Base-by-base conservation (phyloP, 2,888 invertebrate species). In the Tetheella fluctuosa region DNA sequence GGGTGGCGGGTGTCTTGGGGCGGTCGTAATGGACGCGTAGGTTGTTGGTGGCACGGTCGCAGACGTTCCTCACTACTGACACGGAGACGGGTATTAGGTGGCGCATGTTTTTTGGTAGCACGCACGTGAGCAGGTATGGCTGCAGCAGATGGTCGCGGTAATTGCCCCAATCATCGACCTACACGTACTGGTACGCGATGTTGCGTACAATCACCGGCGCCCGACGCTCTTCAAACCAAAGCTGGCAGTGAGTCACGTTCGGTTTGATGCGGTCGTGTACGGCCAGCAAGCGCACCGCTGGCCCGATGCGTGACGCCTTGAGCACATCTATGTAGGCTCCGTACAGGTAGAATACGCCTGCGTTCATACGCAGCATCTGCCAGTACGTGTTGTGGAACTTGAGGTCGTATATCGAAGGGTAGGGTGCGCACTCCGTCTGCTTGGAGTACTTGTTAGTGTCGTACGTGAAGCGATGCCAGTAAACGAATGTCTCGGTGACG, bases 141-240 rank as follows among this genome's bases (percentile, higher is more conserved):
- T 98, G 98, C 84, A 97, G 97, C 68, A 98, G 96, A 58, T 96
- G 96, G 86, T 98, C 97, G 82, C 97, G 96, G 90, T 97, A 97
- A 89, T 98, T 98, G 63, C 98, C 98, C 98, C 98, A 98, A 86
- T 97, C 97, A 76, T 96, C 96, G 86, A 97, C 97, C 98, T 98
- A 98, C 73, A 98, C 97, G 86, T 98, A 98, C 85, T 98, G 98
- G 91, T 98, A 98, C 88, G 98, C 98, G 73, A 97, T 95, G 23
- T 96, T 96, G 81, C 96, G 96, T 17, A 97, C 95, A 28, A 97
- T 94, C 30, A 96, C 96, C 0, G 98, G 97, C 75, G 96, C 97
- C 70, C 95, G 96, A 73, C 96, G 96, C 39, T 96, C 96, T 74
- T 97, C 97, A 90, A 96, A 98, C 98, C 97, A 98, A 73, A 98